These are phyloP conservation scores for Brachyopa scutellaris DNA, from an alignment of 2,888 invertebrate genomes.

Conservation along the genomic window DNA sequence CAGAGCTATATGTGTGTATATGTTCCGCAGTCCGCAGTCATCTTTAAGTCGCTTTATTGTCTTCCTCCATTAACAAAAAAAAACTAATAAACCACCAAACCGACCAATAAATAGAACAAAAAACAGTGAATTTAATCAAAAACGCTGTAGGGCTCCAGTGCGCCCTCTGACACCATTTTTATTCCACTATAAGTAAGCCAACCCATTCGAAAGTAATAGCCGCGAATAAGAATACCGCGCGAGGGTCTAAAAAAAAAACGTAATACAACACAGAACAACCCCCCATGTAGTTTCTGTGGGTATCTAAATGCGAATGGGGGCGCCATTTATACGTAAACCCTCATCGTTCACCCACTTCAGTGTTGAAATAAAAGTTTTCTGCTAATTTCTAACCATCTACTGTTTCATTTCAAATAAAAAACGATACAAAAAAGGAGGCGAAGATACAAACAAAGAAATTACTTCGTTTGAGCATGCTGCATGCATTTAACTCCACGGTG, in stretches of 20 bases:
- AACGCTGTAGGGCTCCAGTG: background rate
- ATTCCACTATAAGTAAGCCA: background rate
- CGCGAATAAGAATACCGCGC: background rate
- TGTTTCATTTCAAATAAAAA: background rate
- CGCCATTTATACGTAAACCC: background rate
- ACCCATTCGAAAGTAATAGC: slow-evolving; percentile 1
- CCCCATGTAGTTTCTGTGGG: no score
- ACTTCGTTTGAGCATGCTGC: slow-evolving; percentile 13
- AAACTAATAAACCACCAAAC: no score
- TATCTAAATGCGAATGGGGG: no score
- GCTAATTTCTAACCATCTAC: slow-evolving; percentile 6
- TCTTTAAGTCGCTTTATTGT: background rate
- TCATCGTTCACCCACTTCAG: background rate
- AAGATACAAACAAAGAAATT: slow-evolving; percentile 5
- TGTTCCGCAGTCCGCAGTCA: no score
- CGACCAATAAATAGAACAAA: slow-evolving; percentile 13
- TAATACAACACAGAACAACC: no score
- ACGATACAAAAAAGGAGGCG: background rate
- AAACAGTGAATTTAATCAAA: slow-evolving; percentile 19
- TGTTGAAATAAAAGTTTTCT: slow-evolving; percentile 1
- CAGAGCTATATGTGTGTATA: no score
- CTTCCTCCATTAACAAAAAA: background rate
- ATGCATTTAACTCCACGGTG: slow-evolving; percentile 5
- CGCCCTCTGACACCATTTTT: background rate
- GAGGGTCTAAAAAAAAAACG: no score